Evolutionary conservation across 2,888 invertebrate genomes (phyloP).

Genomic region (Drosophila greeni): DNA sequence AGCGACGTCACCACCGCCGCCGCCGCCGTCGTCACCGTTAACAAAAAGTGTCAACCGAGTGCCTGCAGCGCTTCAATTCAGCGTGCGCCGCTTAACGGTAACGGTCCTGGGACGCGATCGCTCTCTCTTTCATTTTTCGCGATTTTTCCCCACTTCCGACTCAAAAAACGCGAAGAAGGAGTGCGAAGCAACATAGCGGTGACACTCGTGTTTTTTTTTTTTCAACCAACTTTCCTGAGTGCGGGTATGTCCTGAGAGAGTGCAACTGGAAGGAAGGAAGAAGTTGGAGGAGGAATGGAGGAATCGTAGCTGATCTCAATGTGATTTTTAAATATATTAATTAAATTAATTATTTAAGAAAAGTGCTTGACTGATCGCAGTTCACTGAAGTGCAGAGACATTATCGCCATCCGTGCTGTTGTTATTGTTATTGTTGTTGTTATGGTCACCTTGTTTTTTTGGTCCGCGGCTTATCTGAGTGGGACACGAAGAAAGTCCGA

Average conservation of each 20-base stretch:
- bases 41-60: slow-evolving; percentile 60
- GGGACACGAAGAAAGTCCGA: slow-evolving; percentile 21
- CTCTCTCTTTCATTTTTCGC: slow-evolving; percentile 9
- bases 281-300: slow-evolving; percentile 1
- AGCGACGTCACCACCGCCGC: slow-evolving; percentile 33
- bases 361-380: slow-evolving; percentile 3
- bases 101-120: slow-evolving; percentile 47
- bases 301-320: slow-evolving; percentile 1
- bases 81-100: slow-evolving; percentile 68
- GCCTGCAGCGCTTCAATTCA: slow-evolving; percentile 67
- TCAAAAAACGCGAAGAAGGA: slow-evolving; percentile 9
- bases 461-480: slow-evolving; percentile 22
- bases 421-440: slow-evolving; percentile 8
- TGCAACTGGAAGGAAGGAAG: background rate
- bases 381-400: slow-evolving; percentile 17
- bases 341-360: background rate
- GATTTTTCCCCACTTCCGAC: background rate
- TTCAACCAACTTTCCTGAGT: slow-evolving; percentile 5
- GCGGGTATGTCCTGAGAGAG: slow-evolving; percentile 29
- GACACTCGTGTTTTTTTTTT: slow-evolving; percentile 5
- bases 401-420: slow-evolving; percentile 29
- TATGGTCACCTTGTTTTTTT: slow-evolving; percentile 24
- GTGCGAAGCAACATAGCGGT: background rate
- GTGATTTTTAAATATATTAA: background rate
- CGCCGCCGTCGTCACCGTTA: slow-evolving; percentile 42